Percentiles rank a stretch among this genome's conserved stretches.
phyloP scores from a whole-genome alignment of 1,140 invertebrate genomes.

The Rhagoletis zephyria region DNA sequence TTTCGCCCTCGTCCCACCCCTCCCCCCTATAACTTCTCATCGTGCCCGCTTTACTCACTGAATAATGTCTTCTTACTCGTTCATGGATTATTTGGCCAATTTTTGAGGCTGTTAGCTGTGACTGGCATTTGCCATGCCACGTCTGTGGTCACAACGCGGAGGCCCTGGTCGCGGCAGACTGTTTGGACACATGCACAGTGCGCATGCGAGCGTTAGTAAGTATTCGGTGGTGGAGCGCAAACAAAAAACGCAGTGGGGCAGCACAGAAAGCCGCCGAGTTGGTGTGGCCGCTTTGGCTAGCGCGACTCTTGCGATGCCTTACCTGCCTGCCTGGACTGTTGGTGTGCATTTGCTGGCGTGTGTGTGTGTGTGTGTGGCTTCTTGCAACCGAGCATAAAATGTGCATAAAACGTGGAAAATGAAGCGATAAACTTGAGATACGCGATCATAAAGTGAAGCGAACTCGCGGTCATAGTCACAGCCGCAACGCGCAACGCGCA shows the following conservation, averaged over 20 bases:
- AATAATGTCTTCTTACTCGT: neutral
- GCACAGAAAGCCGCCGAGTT: neutral
- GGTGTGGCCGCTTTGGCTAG: neutral
- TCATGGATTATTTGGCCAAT: neutral
- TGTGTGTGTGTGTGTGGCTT: neutral
- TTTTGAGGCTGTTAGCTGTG: slow-evolving; percentile 32
- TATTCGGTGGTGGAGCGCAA: neutral
- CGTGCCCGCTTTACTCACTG: neutral
- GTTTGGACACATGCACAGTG: slow-evolving; percentile 18
- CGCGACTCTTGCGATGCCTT: neutral
- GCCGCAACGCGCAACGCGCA: too few species aligned
- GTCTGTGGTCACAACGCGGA: neutral
- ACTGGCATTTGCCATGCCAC: slow-evolving; percentile 30
- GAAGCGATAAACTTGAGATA: slow-evolving; percentile 57
- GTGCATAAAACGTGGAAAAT: slow-evolving; percentile 56
- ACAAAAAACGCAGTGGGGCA: neutral
- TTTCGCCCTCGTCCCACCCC: too few species aligned
- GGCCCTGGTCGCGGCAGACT: neutral
- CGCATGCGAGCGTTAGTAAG: neutral
- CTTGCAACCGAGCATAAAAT: slow-evolving; percentile 43
- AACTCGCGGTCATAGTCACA: slow-evolving; percentile 48
- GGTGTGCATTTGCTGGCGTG: neutral
- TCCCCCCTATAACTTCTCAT: neutral
- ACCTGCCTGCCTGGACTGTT: too few species aligned
- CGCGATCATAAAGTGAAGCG: slow-evolving; percentile 54